These are phyloP conservation scores for Sarcophaga subvicina DNA, from an alignment of 2,888 invertebrate species.

Conservation along the genomic window DNA sequence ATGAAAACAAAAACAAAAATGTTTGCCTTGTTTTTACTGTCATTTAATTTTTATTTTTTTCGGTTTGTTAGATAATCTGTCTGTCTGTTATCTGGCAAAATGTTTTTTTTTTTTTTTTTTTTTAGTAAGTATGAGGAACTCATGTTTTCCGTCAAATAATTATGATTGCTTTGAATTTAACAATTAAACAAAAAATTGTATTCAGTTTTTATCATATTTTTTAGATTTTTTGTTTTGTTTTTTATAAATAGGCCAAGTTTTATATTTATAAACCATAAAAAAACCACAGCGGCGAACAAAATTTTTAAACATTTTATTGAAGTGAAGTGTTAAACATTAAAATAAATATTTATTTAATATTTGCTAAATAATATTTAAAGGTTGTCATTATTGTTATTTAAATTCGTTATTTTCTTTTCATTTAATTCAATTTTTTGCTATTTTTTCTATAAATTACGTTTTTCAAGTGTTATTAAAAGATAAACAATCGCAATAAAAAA, in stretches of 20 bases:
- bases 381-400: constrained; percentile 34
- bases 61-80: constrained; percentile 12
- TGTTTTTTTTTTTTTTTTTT: constrained; percentile 14
- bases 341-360: constrained; percentile 50
- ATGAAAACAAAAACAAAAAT: too few relatives aligned
- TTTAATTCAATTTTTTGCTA: background rate
- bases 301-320: background rate
- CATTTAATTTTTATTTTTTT: constrained; percentile 1
- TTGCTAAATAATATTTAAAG: constrained; percentile 36
- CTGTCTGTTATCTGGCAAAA: constrained; percentile 39
- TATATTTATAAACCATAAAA: too few relatives aligned
- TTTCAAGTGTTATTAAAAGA: background rate
- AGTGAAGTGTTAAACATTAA: constrained; percentile 47
- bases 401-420: constrained; percentile 9
- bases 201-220: background rate
- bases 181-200: too few relatives aligned
- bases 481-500: too few relatives aligned
- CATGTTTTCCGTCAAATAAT: constrained; percentile 28
- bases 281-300: too few relatives aligned
- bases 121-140: background rate
- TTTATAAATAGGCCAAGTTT: background rate
- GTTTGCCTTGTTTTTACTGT: constrained; percentile 3
- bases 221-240: background rate
- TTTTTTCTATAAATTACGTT: background rate
- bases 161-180: background rate